Evolutionary conservation across 2,888 invertebrate species (phyloP), one percentile per base, ranked within the genome.

Genomic region (Drosophila quinaria): DNA sequence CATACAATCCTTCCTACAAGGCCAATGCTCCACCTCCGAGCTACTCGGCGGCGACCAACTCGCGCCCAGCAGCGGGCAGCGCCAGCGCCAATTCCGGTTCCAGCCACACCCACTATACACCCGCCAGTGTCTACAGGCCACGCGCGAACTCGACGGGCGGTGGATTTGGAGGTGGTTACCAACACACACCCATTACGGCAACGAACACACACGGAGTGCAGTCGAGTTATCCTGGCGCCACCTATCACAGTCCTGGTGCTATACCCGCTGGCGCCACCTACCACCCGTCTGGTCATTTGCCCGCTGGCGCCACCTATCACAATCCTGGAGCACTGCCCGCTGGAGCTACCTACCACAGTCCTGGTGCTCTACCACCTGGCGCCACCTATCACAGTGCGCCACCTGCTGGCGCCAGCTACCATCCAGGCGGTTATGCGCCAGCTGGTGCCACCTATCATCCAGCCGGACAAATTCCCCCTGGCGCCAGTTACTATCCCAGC

Each of bases 161-260:
- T 9, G 65, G 78, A 1, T 11, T 4, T 6, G 72, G 77, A 11
- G 74, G 86, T 2, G 73, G 74, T n/a, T 61, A 55, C 15, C 55
- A 70, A 3, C 83, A 91, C 33, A 72, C 89, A 15, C 92, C 92
- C 2, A 90, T 92, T 22, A 71, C 74, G 4, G 88, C 92, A n/a
- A 86, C 86, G 22, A 90, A 83, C 50, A 58, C 78, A 3, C 89
- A 89, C 10, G 87, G 81, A 15, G 77, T 91, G 8, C 91, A 91
- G 29, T 91, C 92, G 0, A 83, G 92, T 35, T 91, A 92, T 82
- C 91, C 92, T 4, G 79, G 87, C 6, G 89, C 84, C 8, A 88
- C 87, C 4, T 89, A 86, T 8, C 80, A 85, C 35, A 75, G 56
- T 35, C 52, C 81, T 0, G 83, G 65, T 3, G 69, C 81, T 0